phyloP scores from a whole-genome alignment of 2,113 vertebrate species.

The Eulacestoma nigropectus region DNA sequence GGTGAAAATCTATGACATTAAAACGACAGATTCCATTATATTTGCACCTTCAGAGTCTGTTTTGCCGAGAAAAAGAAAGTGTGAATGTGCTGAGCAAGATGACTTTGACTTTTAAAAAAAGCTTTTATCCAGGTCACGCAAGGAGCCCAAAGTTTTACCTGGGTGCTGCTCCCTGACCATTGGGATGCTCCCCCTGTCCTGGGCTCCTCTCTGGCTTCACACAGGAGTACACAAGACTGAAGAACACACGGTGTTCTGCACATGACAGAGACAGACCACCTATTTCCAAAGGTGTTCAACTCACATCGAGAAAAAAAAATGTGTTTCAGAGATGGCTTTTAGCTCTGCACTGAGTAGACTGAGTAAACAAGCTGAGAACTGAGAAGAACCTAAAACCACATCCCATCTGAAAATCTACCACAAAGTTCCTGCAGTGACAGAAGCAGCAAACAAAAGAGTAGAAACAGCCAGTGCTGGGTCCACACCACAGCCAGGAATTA shows the following conservation, averaged over 20 bases:
- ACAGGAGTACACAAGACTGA: rapidly evolving
- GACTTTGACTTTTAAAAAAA: constrained; percentile 52
- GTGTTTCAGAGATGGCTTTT: background rate
- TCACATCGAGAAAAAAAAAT: background rate
- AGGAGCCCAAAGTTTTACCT: constrained; percentile 57
- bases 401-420: background rate
- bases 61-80: constrained; percentile 54
- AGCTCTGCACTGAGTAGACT: background rate
- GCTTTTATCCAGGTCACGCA: constrained; percentile 31
- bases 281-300: background rate
- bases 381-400: background rate
- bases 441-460: background rate
- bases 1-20: constrained; percentile 41
- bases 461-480: background rate
- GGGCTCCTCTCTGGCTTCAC: background rate
- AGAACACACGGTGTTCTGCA: background rate
- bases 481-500: background rate
- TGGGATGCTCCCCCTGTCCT: background rate
- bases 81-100: constrained; percentile 65
- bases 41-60: constrained; percentile 63
- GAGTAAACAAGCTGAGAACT: background rate
- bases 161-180: background rate
- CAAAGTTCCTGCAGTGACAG: background rate
- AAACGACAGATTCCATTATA: constrained; percentile 62
- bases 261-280: rapidly evolving